A percentile compares a stretch with the other conserved stretches of the same genome.
phyloP scores from a whole-genome alignment of 2,113 vertebrate genomes.

The Addax nasomaculatus region DNA sequence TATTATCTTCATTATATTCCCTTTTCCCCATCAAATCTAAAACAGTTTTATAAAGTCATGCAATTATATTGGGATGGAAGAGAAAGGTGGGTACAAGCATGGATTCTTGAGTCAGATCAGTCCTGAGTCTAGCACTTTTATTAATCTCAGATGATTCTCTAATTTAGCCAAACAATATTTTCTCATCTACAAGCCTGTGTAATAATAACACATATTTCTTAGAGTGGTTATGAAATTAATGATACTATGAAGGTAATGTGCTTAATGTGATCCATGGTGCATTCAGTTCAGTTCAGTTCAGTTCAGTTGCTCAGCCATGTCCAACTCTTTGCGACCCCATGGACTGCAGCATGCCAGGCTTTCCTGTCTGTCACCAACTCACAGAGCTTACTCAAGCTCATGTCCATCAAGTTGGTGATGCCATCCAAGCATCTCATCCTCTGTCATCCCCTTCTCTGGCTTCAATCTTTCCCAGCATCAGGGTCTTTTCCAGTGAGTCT shows the following conservation, averaged over 20 bases:
- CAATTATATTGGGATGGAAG: background rate
- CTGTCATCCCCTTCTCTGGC: background rate
- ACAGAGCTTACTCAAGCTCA: background rate
- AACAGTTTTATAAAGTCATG: background rate
- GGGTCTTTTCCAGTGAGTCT: background rate
- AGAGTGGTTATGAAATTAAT: background rate
- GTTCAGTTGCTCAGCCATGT: background rate
- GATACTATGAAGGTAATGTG: background rate
- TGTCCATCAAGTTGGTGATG: background rate
- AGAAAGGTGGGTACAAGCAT: background rate
- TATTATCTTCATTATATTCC: background rate
- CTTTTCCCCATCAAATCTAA: background rate
- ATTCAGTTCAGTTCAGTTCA: background rate
- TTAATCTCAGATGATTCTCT: background rate
- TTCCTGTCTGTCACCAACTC: background rate
- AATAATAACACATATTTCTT: background rate
- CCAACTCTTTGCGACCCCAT: accelerated
- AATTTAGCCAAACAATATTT: background rate
- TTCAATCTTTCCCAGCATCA: background rate
- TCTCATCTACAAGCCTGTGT: background rate
- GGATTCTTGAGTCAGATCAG: background rate
- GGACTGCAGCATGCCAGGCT: background rate
- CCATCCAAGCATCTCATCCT: background rate
- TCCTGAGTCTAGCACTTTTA: background rate
- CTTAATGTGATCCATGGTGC: background rate